Conservation (phyloP, 2,113 vertebrate genomes). For the Cololabis saira region DNA sequence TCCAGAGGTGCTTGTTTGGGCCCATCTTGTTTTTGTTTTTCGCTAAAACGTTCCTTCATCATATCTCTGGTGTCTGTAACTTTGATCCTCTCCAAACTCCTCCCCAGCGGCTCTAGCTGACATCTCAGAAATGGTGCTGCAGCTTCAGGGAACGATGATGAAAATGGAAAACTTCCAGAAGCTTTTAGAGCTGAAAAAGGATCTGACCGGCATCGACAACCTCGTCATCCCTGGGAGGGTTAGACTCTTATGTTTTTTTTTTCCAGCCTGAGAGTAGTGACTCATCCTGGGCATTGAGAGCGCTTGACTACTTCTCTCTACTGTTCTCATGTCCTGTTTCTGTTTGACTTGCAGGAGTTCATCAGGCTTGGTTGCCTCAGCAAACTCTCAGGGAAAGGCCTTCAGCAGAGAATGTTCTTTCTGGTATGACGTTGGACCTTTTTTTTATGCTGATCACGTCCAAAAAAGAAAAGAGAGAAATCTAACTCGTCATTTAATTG, state of each 20-base stretch:
- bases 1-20: slow-evolving; percentile 85
- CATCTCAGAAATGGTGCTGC: slow-evolving; percentile 91
- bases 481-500: not conserved
- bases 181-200: slow-evolving; percentile 94
- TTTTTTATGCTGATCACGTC: fast-evolving
- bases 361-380: slow-evolving; percentile 97
- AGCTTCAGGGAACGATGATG: slow-evolving; percentile 93
- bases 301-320: no score
- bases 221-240: slow-evolving; percentile 89
- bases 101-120: slow-evolving; percentile 90
- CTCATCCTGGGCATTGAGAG: no score
- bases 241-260: slow-evolving; percentile 33
- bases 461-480: no score
- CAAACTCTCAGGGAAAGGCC: slow-evolving; percentile 96
- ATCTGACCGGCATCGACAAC: slow-evolving; percentile 91
- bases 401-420: slow-evolving; percentile 99
- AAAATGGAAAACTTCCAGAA: slow-evolving; percentile 99
- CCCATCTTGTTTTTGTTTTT: no score
- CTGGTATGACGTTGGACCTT: slow-evolving; percentile 80
- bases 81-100: not conserved
- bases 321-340: not conserved
- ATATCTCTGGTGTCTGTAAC: no score
- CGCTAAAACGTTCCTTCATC: not conserved
- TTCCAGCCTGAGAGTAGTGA: not conserved
- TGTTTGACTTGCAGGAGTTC: slow-evolving; percentile 86